Evolutionary conservation across 2,888 invertebrate species (phyloP).

Genomic region (Panopea generosa): DNA sequence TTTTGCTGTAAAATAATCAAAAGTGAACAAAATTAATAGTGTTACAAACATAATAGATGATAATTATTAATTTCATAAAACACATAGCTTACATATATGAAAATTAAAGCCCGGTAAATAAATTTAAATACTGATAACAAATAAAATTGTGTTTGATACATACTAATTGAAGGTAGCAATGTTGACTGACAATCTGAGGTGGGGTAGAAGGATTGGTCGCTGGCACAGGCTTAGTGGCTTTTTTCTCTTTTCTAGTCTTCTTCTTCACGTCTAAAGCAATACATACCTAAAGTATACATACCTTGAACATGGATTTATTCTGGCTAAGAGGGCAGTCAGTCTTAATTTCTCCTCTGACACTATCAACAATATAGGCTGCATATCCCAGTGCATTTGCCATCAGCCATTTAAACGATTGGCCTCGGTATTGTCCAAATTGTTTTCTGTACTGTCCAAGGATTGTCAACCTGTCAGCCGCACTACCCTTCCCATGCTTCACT

Average conservation of each 20-base stretch:
- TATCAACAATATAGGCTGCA: background rate
- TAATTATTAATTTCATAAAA: too few relatives aligned
- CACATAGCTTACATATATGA: too few relatives aligned
- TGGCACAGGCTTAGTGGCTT: too few relatives aligned
- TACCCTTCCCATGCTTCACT: background rate
- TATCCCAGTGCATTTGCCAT: background rate
- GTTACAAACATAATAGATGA: too few relatives aligned
- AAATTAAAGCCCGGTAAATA: too few relatives aligned
- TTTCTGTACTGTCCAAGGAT: background rate
- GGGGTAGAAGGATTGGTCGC: too few relatives aligned
- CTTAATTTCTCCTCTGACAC: too few relatives aligned
- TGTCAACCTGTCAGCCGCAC: background rate
- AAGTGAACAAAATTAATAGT: too few relatives aligned
- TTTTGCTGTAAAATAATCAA: too few relatives aligned
- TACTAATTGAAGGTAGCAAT: too few relatives aligned
- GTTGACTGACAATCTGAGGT: background rate
- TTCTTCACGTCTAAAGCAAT: background rate
- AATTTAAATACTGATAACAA: background rate
- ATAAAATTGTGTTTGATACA: background rate
- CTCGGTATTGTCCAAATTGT: background rate
- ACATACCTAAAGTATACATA: too few relatives aligned
- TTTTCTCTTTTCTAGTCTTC: background rate
- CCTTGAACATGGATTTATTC: background rate
- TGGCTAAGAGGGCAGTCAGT: background rate
- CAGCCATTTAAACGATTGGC: background rate